Base-by-base conservation (phyloP, 2,888 invertebrate genomes). In the Mythimna pallens region DNA sequence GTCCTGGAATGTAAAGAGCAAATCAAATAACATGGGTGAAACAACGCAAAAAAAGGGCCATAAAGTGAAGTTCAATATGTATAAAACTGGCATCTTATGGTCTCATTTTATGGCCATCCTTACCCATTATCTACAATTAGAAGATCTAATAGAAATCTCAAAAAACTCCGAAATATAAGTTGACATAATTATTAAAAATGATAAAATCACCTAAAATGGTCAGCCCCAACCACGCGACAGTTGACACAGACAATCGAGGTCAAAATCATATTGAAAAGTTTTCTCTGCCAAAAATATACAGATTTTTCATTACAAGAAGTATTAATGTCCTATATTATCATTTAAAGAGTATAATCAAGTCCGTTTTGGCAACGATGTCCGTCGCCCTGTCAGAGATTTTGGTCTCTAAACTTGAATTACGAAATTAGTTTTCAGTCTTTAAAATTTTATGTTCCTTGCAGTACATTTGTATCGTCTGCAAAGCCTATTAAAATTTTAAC, bases 281-380 rank as follows among this genome's bases (percentile, higher is more conserved):
- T 57, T 1, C 52, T 65, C 65, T 70, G 80, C 70, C 81, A 73
- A 73, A 65, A 70, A 12, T 25, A 62, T 67, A 72, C 25, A 62
- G 17, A 70, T 52, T 66, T 63, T 69, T 80, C 61, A 80, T 76
- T 65, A 80, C 65, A 52, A 25, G 65, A 66, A 69, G 68, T 80
- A 76, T 80, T 65, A 65, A 71, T 71, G 66, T 63, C 8, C 20
- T 7, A 10, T 66, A 76, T 76, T 76, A 71, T 71, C 80, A 80
- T 80, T 76, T 80, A 59, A 63, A 80, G 12, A 40, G 68, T 40
- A 61, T 76, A 71, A 71, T 80, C 71, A 76, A 76, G 58, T 65
- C 12, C 17, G 4, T 40, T 76, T 80, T 80, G 81, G 81, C 81
- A 80, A 64, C 65, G 47, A 40, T 50, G 36, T 55, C 52, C n/a